A percentile compares a stretch with the other conserved stretches of the same genome.
phyloP scores from a whole-genome alignment of 2,888 invertebrate genomes.

The Scaptomyza cyrtandrae region DNA sequence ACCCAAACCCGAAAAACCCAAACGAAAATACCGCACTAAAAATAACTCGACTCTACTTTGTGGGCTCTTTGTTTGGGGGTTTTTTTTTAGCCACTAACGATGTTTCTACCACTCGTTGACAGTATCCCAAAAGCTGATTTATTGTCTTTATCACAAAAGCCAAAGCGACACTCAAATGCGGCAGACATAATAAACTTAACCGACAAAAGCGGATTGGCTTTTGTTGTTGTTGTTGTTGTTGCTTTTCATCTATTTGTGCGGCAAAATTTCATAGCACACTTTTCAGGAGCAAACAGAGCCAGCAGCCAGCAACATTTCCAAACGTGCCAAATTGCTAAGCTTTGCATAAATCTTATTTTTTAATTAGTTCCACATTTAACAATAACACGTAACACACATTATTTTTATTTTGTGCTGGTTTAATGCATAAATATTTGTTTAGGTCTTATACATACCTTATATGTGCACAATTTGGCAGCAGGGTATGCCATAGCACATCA shows the following conservation, averaged over 20 bases:
- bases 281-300: neutral
- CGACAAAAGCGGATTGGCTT: conserved; percentile 15
- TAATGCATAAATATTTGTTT: too few relatives aligned
- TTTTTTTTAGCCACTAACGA: neutral
- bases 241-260: neutral
- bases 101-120: conserved; percentile 50
- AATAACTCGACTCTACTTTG: conserved; percentile 55
- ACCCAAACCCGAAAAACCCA: neutral
- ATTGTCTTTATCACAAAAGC: conserved; percentile 67
- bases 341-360: conserved; percentile 44
- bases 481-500: conserved; percentile 13
- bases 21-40: conserved; percentile 44
- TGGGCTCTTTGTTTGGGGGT: conserved; percentile 7
- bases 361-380: conserved; percentile 43
- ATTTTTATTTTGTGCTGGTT: conserved; percentile 23
- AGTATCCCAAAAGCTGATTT: conserved; percentile 70
- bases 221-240: conserved; percentile 29
- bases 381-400: conserved; percentile 13
- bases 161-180: conserved; percentile 59
- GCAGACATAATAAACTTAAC: conserved; percentile 51
- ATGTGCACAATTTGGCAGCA: too few relatives aligned
- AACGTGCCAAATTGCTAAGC: conserved; percentile 25
- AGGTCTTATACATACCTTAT: too few relatives aligned
- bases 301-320: neutral
- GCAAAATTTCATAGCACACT: conserved; percentile 39